Evolutionary conservation across 2,888 invertebrate genomes (phyloP).

Genomic region (Eupithecia insigniata): DNA sequence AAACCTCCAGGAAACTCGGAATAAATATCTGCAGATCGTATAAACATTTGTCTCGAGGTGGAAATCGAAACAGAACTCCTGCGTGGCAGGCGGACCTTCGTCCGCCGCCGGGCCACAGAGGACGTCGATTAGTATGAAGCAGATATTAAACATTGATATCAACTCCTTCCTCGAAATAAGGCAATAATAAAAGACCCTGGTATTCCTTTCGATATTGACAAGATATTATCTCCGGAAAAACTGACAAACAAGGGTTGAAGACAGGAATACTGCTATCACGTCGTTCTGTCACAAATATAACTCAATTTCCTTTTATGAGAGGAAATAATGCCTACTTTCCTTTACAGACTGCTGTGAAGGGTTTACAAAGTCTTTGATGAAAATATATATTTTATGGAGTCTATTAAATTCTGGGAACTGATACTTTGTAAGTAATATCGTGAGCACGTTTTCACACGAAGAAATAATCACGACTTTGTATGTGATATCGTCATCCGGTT

Average conservation of each 20-base stretch:
- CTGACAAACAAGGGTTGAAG: conserved; percentile 36
- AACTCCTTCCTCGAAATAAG: not conserved
- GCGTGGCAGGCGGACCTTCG: no score
- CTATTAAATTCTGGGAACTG: not conserved
- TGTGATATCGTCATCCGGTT: not conserved
- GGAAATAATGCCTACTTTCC: not conserved
- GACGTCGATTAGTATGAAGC: not conserved
- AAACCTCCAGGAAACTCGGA: no score
- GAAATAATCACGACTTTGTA: not conserved
- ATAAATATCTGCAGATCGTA: no score
- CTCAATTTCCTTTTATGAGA: not conserved
- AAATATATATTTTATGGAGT: not conserved
- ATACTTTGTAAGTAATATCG: not conserved
- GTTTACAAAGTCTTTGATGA: not conserved
- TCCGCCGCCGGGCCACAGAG: no score
- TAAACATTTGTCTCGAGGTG: no score
- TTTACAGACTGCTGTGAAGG: not conserved
- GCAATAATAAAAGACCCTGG: not conserved
- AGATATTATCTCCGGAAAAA: conserved; percentile 17
- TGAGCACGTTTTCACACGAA: not conserved
- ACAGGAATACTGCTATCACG: conserved; percentile 17
- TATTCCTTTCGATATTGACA: conserved; percentile 11
- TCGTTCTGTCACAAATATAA: not conserved
- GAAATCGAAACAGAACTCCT: no score
- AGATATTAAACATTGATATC: not conserved